Evolutionary conservation across 2,797 vertebrate species (phyloP).

Genomic region (Distichodus sexfasciatus): DNA sequence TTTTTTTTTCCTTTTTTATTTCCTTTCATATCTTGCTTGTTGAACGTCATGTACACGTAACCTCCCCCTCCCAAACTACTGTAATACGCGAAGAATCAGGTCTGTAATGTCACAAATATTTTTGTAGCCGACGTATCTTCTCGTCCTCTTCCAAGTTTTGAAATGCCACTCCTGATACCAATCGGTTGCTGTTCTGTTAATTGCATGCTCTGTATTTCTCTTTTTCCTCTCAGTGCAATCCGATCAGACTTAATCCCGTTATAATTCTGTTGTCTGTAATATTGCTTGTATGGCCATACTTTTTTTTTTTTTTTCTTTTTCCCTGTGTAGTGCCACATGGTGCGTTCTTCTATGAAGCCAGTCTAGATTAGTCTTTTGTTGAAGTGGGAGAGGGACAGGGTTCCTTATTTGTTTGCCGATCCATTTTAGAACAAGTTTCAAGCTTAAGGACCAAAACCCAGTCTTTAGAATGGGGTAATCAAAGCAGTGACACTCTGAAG

Average conservation of each 20-base stretch:
- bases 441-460: constrained; percentile 43
- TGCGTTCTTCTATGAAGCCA: constrained; percentile 52
- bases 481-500: constrained; percentile 55
- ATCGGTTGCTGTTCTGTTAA: not conserved
- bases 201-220: constrained; percentile 50
- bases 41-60: not conserved
- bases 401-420: constrained; percentile 20
- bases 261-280: not conserved
- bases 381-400: constrained; percentile 49
- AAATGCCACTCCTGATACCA: not conserved
- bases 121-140: constrained; percentile 24
- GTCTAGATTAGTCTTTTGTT: constrained; percentile 49
- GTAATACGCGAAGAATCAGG: constrained; percentile 36
- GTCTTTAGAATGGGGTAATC: constrained; percentile 24
- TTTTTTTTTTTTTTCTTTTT: not conserved
- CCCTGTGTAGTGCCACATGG: constrained; percentile 45
- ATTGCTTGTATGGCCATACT: constrained; percentile 21
- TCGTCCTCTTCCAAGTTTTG: not conserved
- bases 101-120: constrained; percentile 72
- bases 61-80: constrained; percentile 36
- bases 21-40: constrained; percentile 52
- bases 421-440: not conserved
- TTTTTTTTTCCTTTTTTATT: constrained; percentile 63
- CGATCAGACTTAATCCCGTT: not conserved
- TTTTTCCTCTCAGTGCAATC: constrained; percentile 43